Percentiles rank a stretch among this genome's conserved stretches.
phyloP scores from a whole-genome alignment of 2,888 invertebrate genomes.

The Spilarctia lutea region DNA sequence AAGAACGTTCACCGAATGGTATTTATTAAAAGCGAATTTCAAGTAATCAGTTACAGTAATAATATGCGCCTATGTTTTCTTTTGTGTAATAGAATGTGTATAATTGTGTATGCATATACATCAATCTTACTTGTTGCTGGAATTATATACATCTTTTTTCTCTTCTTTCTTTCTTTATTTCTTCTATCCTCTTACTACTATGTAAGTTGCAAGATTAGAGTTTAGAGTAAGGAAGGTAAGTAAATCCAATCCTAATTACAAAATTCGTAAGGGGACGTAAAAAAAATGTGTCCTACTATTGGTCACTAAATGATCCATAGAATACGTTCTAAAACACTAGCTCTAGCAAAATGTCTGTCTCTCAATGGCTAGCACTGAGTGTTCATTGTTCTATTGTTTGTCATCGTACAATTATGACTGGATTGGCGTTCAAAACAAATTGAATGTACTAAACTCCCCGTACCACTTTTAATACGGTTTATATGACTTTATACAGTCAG shows the following conservation, averaged over 20 bases:
- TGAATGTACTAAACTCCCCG: conserved; percentile 72
- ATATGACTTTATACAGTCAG: conserved; percentile 62
- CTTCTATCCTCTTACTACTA: too few relatives aligned
- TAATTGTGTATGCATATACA: too few relatives aligned
- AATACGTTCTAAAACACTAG: conserved; percentile 36
- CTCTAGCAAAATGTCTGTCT: not conserved
- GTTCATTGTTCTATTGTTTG: conserved; percentile 76
- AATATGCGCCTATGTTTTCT: conserved; percentile 4
- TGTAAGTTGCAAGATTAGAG: too few relatives aligned
- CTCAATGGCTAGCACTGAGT: conserved; percentile 1
- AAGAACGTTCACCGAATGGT: too few relatives aligned
- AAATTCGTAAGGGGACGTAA: too few relatives aligned
- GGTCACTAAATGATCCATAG: conserved; percentile 17
- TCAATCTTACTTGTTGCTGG: not conserved
- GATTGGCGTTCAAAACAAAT: conserved; percentile 70
- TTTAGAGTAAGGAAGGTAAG: too few relatives aligned
- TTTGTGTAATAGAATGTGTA: not conserved
- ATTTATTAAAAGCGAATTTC: too few relatives aligned
- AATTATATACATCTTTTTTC: not conserved
- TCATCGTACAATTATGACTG: conserved; percentile 66
- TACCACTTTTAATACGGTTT: conserved; percentile 67
- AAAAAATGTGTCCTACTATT: too few relatives aligned
- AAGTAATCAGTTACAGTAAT: too few relatives aligned
- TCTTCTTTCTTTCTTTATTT: too few relatives aligned
- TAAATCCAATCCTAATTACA: too few relatives aligned